Base-by-base conservation (phyloP, 2,888 invertebrate genomes). In the Ariolimax columbianus region DNA sequence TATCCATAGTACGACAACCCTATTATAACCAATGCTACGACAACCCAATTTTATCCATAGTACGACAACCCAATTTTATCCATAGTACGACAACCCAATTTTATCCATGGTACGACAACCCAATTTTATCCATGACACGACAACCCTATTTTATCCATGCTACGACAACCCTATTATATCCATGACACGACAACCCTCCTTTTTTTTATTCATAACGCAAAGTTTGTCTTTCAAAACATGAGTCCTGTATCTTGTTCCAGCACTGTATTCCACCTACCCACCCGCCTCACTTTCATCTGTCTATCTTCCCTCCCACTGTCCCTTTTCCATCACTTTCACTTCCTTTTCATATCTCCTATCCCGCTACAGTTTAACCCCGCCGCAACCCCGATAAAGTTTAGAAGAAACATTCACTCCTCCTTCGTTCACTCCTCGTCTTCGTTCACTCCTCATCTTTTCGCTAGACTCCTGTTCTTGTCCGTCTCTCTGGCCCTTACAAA, bases 341-440 rank as follows among this genome's bases (percentile, higher is more conserved):
- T n/a, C n/a, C n/a, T n/a, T n/a, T n/a, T n/a, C n/a, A n/a, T n/a
- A n/a, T n/a, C n/a, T n/a, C n/a, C n/a, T n/a, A 47, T 14, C 7
- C 47, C 7, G 14, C 7, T 11, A 47, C 47, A 19, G 3, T 11
- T 23, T 55, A 55, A 55, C 17, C 55, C 19, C 23, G 55, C 23
- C 23, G 55, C 23, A 55, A 19, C 3, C 23, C 23, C 55, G 3
- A 55, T 55, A 19, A 55, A 55, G 23, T 30, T 63, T 30, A 63
- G 30, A 63, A 63, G 4, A n/a, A 30, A 30, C 30, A 63, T 14
- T 47, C 38, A 30, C 30, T 78, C 51, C 70, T 47, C 47, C 14
- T 47, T 47, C 7, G 17, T 17, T 26, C 77, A 38, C 47, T 83
- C 68, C 43, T 66, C n/a, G 30, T 36, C 77, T 83, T 26, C 68